Base-by-base conservation (phyloP, 2,797 vertebrate species). In the Odontamblyopus lacepedii region DNA sequence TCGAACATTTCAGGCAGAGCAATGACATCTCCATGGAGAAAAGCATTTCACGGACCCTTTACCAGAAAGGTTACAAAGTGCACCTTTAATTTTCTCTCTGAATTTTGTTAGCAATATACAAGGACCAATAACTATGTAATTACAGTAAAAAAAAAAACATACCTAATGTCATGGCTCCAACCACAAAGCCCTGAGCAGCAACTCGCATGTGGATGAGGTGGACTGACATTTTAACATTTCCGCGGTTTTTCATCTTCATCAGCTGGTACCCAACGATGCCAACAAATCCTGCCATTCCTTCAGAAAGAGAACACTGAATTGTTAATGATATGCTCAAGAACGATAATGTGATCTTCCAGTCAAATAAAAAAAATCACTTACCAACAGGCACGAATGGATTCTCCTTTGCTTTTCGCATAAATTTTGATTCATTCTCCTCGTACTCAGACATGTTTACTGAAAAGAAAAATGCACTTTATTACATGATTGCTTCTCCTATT, bases 181-280 rank as follows among this genome's bases (percentile, higher is more conserved):
- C 98, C 0, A 96, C 95, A 1, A 98, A 98, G 68, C 97, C 97
- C 81, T 99, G 98, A 0, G 97, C 97, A 0, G 94, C 96, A n/a
- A 99, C 96, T 0, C 97, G 95, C 95, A 96, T 95, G 88, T 98
- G 95, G 69, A 98, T 99, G 74, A 99, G 90, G 81, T 98, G 96
- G 2, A 98, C 83, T 0, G 97, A 99, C 96, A 99, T 95, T 76
- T 98, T 98, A 1, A 81, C 95, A 2, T 95, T 57, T 0, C 97
- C 97, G 19, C 97, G 91, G 69, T 29, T 88, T 87, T 94, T 98
- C 92, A 98, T 76, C 66, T 76, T 97, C 80, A 93, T 92, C 3
- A 99, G 89, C 72, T 94, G 94, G 0, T 95, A 96, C 0, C 88
- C 96, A 6, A 97, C 97, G 5, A 98, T 95, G 0, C 77, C 86